Conservation (phyloP, 2,888 invertebrate species). For the Phaonia tiefii region DNA sequence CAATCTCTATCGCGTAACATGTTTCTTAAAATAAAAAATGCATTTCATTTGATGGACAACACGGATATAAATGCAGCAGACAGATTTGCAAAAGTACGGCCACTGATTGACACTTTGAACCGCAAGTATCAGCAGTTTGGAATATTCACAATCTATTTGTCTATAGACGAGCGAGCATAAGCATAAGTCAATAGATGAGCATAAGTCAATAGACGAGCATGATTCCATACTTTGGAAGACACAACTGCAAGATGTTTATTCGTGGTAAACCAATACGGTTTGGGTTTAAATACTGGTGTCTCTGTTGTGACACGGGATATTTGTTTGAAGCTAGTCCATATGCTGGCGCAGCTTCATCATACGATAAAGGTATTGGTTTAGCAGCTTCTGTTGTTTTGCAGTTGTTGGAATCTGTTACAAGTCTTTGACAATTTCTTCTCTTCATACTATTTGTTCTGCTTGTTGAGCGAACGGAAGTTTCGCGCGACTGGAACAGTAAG, state of each 20-base stretch:
- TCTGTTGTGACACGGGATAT: conserved; percentile 32
- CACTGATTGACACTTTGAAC: conserved; percentile 28
- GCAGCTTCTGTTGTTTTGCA: too few relatives aligned
- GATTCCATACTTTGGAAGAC: too few relatives aligned
- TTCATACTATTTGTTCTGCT: too few relatives aligned
- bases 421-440: conserved; percentile 6
- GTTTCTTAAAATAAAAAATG: conserved; percentile 7
- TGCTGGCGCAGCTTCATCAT: too few relatives aligned
- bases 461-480: too few relatives aligned
- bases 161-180: too few relatives aligned
- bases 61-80: background rate
- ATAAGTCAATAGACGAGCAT: too few relatives aligned
- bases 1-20: conserved; percentile 6
- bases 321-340: conserved; percentile 37
- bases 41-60: conserved; percentile 11
- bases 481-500: too few relatives aligned
- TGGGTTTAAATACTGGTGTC: conserved; percentile 25
- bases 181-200: too few relatives aligned
- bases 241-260: too few relatives aligned
- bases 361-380: too few relatives aligned
- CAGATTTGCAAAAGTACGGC: conserved; percentile 34
- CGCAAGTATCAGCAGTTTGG: conserved; percentile 34
- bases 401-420: too few relatives aligned
- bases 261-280: conserved; percentile 22
- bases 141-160: conserved; percentile 2